Evolutionary conservation across 1,140 invertebrate genomes (phyloP).

Genomic region (Schlechtendalia chinensis): DNA sequence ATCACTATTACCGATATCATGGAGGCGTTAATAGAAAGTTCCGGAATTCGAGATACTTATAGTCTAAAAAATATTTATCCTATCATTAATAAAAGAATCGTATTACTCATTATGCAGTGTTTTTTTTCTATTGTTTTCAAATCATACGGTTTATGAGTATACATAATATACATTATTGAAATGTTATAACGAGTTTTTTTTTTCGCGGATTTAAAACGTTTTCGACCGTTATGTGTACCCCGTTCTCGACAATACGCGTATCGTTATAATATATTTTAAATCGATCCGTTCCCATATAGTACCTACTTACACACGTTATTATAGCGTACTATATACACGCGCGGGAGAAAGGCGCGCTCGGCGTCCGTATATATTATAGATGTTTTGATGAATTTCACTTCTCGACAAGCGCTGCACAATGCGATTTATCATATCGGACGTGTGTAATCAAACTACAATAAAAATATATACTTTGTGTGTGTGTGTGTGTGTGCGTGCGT

Average conservation of each 20-base stretch:
- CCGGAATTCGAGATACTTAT: not conserved
- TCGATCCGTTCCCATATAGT: conserved; percentile 14
- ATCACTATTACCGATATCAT: not conserved
- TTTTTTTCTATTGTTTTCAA: not conserved
- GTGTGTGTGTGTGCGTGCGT: not conserved
- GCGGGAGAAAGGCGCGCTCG: conserved; percentile 21
- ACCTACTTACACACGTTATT: not conserved
- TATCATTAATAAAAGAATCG: too few relatives aligned
- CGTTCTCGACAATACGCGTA: not conserved
- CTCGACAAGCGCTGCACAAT: conserved; percentile 5
- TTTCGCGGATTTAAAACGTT: not conserved
- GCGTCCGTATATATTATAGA: not conserved
- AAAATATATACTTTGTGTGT: not conserved
- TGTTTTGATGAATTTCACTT: conserved; percentile 48
- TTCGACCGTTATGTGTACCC: not conserved
- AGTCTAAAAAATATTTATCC: too few relatives aligned
- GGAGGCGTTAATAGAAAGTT: not conserved
- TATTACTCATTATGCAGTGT: too few relatives aligned
- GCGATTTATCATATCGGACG: conserved; percentile 31
- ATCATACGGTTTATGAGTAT: not conserved
- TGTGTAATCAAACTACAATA: conserved; percentile 44
- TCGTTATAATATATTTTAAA: not conserved
- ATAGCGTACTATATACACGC: not conserved
- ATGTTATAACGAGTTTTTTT: not conserved
- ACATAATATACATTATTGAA: not conserved